Base-by-base conservation (phyloP, 1,140 invertebrate genomes). In the Ips nitidus region DNA sequence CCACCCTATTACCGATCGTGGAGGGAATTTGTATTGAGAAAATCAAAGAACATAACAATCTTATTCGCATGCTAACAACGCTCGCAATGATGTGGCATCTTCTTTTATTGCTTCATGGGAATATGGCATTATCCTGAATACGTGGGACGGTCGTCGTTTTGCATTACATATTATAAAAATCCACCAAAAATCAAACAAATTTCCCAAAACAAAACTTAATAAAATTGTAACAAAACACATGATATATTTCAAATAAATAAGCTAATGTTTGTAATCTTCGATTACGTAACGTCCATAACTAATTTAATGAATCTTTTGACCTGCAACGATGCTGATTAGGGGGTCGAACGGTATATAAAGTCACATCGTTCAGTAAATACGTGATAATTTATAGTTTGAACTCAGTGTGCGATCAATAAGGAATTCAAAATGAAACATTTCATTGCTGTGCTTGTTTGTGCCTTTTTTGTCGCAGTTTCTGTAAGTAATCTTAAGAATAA, bases 31-130 rank as follows among this genome's bases (percentile, higher is more conserved):
- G 73, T 71, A 73, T 76, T 67, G 57, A 47, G 53, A 69, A 76
- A 77, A 77, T 77, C 75, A 78, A 76, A 76, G 74, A 72, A 76
- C 69, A 69, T 76, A 77, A 77, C 74, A 72, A 71, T 70, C 76
- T 77, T 71, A 77, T 77, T 78, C 73, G 65, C 69, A 79, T 79
- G 74, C 77, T 75, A 75, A 75, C 66, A 73, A 70, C 73, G 73
- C 61, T 55, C 71, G 64, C 73, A 75, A 78, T 78, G 77, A 78
- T 77, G 76, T 78, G 75, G 72, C 77, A 77, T 76, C 73, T 72
- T 74, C 71, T 78, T 78, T 78, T 78, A 78, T 78, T 77, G 75
- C 77, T 77, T 77, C 75, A 78, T 78, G 75, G 72, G 75, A 78
- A 78, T 77, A 78, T 77, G 75, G 75, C 75, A 74, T 77, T 77